phyloP scores from a whole-genome alignment of 2,113 vertebrate species.

The Chunga burmeisteri region DNA sequence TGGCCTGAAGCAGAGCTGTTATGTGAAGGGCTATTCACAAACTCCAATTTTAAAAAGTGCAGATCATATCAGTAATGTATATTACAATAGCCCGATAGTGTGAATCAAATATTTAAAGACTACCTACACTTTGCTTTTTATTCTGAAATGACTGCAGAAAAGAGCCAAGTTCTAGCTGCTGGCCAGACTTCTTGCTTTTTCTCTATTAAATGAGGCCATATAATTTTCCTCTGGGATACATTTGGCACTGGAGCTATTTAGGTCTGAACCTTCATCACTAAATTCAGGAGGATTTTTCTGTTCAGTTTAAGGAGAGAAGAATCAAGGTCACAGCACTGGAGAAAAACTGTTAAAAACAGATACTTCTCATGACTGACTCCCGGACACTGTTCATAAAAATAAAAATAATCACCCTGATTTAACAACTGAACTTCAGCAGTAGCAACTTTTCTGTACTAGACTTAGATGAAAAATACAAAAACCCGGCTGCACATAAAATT shows the following conservation, averaged over 20 bases:
- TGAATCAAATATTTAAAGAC: constrained; percentile 43
- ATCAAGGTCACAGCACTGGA: constrained; percentile 34
- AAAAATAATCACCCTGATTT: constrained; percentile 34
- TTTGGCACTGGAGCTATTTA: constrained; percentile 41
- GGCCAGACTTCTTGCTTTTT: constrained; percentile 32
- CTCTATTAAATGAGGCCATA: constrained; percentile 51
- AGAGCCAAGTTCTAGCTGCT: constrained; percentile 13
- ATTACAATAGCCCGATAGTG: constrained; percentile 8
- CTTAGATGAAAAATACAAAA: background rate
- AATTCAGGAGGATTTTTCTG: constrained; percentile 41
- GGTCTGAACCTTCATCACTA: constrained; percentile 27
- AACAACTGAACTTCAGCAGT: constrained; percentile 28
- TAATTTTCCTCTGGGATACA: constrained; percentile 49
- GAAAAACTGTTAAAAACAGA: constrained; percentile 18
- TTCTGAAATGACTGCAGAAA: constrained; percentile 12
- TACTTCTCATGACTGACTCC: background rate
- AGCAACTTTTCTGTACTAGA: background rate
- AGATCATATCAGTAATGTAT: background rate
- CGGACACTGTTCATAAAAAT: constrained; percentile 14
- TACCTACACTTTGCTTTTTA: constrained; percentile 8
- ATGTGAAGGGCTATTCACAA: constrained; percentile 25
- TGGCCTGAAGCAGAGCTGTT: background rate
- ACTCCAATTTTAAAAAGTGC: background rate
- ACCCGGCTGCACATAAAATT: background rate
- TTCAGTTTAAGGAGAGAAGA: background rate